These are phyloP conservation scores for Notamacropus eugenii DNA, from an alignment of 2,797 vertebrate genomes.

Conservation along the genomic window DNA sequence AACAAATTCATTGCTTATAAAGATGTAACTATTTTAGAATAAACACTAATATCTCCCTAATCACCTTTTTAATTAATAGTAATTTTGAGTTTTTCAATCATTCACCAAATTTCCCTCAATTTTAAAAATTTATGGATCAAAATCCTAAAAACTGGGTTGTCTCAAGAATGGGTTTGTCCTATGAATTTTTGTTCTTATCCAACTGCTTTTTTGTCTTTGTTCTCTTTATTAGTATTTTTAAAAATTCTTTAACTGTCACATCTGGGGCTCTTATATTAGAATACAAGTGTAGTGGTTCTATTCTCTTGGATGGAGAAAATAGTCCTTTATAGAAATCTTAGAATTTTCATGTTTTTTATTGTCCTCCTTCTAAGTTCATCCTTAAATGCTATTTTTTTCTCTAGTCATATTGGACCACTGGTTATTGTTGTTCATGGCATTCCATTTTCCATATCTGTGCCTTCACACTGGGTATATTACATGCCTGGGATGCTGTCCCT, in stretches of 20 bases:
- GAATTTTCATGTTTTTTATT: neutral
- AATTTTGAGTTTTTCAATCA: neutral
- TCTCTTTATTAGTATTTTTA: neutral
- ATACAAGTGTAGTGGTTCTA: neutral
- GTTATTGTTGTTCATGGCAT: neutral
- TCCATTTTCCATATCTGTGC: neutral
- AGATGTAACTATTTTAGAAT: neutral
- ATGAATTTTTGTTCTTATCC: neutral
- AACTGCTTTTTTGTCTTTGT: too few species aligned
- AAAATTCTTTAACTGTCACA: neutral
- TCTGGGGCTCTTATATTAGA: neutral
- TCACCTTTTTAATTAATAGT: neutral
- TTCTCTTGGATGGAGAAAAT: neutral
- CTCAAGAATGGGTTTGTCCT: neutral
- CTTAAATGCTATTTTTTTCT: neutral
- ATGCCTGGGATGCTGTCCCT: neutral
- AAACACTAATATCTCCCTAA: neutral
- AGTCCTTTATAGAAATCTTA: neutral
- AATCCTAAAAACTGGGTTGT: neutral
- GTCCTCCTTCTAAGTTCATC: neutral
- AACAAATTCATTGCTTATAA: neutral
- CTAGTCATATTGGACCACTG: neutral
- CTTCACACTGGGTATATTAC: neutral
- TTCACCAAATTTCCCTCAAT: neutral
- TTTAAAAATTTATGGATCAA: neutral